phyloP scores from a whole-genome alignment of 1,140 invertebrate species.

The Platorchestia sp. region DNA sequence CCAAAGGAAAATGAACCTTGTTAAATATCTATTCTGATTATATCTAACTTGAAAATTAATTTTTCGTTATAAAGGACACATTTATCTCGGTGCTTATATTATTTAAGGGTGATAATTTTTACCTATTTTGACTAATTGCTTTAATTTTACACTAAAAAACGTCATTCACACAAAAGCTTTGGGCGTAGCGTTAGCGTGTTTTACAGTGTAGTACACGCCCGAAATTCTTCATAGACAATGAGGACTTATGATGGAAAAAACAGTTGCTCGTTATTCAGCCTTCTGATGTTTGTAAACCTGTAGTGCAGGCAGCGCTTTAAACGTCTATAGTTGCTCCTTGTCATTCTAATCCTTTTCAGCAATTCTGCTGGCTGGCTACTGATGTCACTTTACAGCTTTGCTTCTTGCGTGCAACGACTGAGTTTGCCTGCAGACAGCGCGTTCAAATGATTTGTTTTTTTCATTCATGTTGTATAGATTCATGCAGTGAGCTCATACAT shows the following conservation, averaged over 20 bases:
- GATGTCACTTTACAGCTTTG: background rate
- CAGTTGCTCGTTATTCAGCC: background rate
- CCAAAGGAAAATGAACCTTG: too few species aligned
- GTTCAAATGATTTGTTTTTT: background rate
- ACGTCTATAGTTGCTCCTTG: background rate
- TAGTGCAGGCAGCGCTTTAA: background rate
- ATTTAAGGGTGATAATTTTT: too few species aligned
- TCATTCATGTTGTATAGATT: background rate
- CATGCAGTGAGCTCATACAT: background rate
- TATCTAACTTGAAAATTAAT: too few species aligned
- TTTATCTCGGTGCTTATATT: too few species aligned
- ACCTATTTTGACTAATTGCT: too few species aligned
- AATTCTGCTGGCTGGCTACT: background rate
- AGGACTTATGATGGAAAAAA: background rate
- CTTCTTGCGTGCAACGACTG: background rate
- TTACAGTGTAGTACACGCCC: background rate
- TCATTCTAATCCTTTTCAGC: background rate
- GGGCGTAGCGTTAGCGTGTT: too few species aligned
- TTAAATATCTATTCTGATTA: too few species aligned
- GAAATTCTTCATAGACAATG: background rate
- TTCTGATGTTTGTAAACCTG: background rate
- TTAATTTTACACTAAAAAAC: too few species aligned
- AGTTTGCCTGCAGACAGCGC: background rate
- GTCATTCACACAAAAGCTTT: too few species aligned
- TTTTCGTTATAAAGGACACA: too few species aligned